Evolutionary conservation across 1,140 invertebrate species (phyloP).

Genomic region (Drosophila watanabei): DNA sequence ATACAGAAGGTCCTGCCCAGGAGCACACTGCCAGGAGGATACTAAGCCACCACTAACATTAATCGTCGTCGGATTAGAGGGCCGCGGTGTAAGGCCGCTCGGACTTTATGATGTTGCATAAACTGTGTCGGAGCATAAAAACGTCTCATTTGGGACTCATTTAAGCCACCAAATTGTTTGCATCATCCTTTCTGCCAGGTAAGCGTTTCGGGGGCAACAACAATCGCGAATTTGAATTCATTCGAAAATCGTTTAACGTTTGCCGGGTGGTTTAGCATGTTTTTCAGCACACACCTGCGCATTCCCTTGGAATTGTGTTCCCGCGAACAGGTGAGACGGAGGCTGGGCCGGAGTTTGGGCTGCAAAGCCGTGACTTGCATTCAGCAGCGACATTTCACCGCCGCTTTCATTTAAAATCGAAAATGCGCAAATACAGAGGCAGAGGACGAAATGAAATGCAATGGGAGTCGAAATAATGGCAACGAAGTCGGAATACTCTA

Average conservation of each 20-base stretch:
- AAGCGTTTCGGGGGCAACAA: constrained; percentile 38
- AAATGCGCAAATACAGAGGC: constrained; percentile 63
- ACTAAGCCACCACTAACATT: constrained; percentile 8
- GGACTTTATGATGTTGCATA: constrained; percentile 77
- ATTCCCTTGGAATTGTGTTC: constrained; percentile 61
- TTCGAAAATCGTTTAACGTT: constrained; percentile 80
- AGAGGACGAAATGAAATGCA: constrained; percentile 61
- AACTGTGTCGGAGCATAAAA: constrained; percentile 65
- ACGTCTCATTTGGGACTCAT: constrained; percentile 81
- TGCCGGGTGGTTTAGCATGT: constrained; percentile 68
- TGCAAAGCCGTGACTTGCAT: constrained; percentile 67
- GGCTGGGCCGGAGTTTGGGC: constrained; percentile 6
- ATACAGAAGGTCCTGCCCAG: background rate
- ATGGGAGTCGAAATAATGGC: background rate
- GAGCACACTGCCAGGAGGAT: background rate
- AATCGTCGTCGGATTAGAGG: constrained; percentile 36
- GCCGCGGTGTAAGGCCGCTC: constrained; percentile 11
- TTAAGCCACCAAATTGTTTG: constrained; percentile 81
- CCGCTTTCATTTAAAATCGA: constrained; percentile 77
- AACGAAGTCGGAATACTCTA: background rate
- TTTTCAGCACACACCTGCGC: constrained; percentile 71
- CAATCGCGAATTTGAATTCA: constrained; percentile 81
- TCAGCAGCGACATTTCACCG: constrained; percentile 25
- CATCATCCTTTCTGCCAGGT: constrained; percentile 39
- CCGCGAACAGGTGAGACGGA: background rate